Conservation (phyloP, 2,113 vertebrate species). For the Hirundichthys speculiger region DNA sequence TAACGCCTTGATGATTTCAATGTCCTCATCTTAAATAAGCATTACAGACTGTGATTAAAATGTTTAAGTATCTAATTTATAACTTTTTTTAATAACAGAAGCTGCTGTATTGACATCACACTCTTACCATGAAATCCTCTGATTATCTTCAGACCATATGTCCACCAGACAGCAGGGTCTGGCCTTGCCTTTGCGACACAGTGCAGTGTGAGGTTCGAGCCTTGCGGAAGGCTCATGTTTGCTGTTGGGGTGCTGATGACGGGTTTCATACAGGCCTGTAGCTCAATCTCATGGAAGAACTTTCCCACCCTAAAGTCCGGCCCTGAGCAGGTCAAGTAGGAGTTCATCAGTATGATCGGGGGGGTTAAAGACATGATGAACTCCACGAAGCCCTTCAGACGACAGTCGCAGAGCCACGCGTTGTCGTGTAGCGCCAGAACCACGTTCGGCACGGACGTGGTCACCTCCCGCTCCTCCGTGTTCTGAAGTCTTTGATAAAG, state of each 20-base stretch:
- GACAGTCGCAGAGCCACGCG: conserved; percentile 92
- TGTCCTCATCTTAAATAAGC: conserved; percentile 20
- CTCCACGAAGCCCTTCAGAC: conserved; percentile 87
- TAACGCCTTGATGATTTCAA: no score
- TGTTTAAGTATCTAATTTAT: conserved; percentile 63
- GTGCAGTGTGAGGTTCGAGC: conserved; percentile 83
- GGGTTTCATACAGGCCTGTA: conserved; percentile 86
- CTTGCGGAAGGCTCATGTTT: conserved; percentile 82
- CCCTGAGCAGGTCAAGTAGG: conserved; percentile 87
- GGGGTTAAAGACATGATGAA: conserved; percentile 84
- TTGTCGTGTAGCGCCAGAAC: conserved; percentile 90
- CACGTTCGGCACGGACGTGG: conserved; percentile 59
- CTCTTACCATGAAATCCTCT: conserved; percentile 91
- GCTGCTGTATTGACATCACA: conserved; percentile 15
- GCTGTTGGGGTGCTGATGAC: conserved; percentile 71
- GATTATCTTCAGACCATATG: conserved; percentile 87
- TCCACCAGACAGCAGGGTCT: conserved; percentile 86
- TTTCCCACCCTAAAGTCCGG: conserved; percentile 85
- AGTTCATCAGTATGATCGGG: conserved; percentile 91
- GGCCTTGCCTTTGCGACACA: conserved; percentile 87
- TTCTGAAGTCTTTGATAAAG: conserved; percentile 81
- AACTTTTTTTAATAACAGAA: no score
- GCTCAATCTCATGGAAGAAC: conserved; percentile 87
- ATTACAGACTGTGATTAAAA: conserved; percentile 46
- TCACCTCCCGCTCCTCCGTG: conserved; percentile 45